Evolutionary conservation across 2,113 vertebrate genomes (phyloP).

Genomic region (Pseudopodoces humilis): DNA sequence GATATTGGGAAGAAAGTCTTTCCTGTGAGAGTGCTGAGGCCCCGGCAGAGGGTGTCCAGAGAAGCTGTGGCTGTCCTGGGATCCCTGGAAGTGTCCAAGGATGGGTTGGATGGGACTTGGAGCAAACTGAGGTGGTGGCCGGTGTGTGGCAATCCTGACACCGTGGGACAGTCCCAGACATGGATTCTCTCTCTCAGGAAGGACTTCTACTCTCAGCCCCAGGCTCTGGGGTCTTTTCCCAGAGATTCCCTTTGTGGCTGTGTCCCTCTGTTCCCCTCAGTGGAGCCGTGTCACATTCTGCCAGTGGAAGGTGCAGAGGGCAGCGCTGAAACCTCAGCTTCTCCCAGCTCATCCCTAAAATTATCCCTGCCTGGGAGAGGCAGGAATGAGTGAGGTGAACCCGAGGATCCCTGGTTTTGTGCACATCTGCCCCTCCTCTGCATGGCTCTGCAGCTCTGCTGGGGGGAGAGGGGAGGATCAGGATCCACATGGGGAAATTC

Average conservation of each 20-base stretch:
- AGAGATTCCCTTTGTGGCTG: not conserved
- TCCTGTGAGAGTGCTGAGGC: rapidly evolving
- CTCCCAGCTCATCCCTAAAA: not conserved
- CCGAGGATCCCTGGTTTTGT: not conserved
- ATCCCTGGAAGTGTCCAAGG: not conserved
- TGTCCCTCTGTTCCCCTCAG: not conserved
- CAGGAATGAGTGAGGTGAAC: not conserved
- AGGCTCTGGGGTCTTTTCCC: not conserved
- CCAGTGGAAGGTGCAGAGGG: not conserved
- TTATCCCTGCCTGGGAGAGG: not conserved
- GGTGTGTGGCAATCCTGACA: not conserved
- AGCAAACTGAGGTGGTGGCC: rapidly evolving
- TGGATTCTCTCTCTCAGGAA: rapidly evolving
- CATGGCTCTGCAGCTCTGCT: not conserved
- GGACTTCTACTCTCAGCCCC: not conserved
- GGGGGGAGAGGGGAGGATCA: not conserved
- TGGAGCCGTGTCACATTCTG: rapidly evolving
- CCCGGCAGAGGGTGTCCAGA: not conserved
- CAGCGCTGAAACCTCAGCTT: not conserved
- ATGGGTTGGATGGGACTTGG: not conserved
- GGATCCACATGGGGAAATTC: constrained; percentile 28
- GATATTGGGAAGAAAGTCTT: rapidly evolving
- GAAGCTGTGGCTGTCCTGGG: not conserved
- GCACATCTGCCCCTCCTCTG: not conserved
- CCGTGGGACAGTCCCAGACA: not conserved